phyloP scores from a whole-genome alignment of 2,113 vertebrate genomes.

The Arenaria interpres region DNA sequence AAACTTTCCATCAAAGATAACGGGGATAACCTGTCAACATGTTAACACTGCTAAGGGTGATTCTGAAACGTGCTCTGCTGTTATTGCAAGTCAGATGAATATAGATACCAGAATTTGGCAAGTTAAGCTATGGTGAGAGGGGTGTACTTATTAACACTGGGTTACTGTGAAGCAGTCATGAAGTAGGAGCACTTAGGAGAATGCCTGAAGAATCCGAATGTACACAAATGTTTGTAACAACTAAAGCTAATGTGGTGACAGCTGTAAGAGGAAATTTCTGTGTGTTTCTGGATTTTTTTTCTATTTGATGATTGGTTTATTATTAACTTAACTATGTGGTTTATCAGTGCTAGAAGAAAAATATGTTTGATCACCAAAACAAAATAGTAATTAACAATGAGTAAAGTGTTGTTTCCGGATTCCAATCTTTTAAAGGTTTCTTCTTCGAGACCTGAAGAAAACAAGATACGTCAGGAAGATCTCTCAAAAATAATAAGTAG shows the following conservation, averaged over 20 bases:
- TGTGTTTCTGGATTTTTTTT: not conserved
- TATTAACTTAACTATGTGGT: not conserved
- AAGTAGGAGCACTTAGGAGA: not conserved
- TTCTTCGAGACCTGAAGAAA: constrained; percentile 89
- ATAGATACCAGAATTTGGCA: not conserved
- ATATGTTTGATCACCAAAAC: not conserved
- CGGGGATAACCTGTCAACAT: not conserved
- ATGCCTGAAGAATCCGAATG: not conserved
- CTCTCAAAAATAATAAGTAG: constrained; percentile 89
- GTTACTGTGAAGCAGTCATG: not conserved
- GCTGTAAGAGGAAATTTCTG: not conserved
- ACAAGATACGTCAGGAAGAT: constrained; percentile 90
- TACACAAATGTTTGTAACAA: not conserved
- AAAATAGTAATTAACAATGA: not conserved
- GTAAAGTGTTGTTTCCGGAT: not conserved
- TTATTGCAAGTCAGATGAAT: not conserved
- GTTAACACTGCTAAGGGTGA: not conserved
- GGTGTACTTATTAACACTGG: not conserved
- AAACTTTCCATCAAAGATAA: not conserved
- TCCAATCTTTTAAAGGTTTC: constrained; percentile 82
- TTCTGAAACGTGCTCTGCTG: not conserved
- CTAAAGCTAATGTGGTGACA: not conserved
- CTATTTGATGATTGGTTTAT: not conserved
- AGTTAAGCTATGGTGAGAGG: not conserved
- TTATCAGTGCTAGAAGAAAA: not conserved